These are phyloP conservation scores for Pocillopora damicornis DNA, from an alignment of 64 coral and sea anemone species.

Conservation along the genomic window DNA sequence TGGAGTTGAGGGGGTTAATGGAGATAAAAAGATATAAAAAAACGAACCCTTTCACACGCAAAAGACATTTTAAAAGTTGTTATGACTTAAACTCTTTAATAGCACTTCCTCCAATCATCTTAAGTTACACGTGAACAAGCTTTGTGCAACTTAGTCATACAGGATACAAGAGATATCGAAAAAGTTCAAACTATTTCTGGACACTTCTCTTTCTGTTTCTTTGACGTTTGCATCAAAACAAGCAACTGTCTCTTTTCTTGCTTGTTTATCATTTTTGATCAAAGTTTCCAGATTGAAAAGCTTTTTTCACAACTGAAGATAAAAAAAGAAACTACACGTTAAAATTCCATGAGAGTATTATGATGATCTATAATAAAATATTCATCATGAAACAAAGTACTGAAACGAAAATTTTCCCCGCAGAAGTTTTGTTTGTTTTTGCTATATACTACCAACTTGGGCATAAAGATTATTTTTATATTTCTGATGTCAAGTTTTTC, in stretches of 20 bases:
- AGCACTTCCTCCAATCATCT: not conserved
- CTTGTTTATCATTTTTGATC: not conserved
- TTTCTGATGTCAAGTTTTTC: no score
- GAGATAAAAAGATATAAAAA: no score
- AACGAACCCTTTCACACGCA: no score
- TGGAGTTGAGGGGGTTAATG: no score
- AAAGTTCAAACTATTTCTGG: not conserved
- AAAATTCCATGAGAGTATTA: not conserved
- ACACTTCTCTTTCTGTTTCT: not conserved
- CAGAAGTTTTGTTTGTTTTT: no score
- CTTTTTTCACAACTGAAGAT: not conserved
- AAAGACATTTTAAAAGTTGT: no score
- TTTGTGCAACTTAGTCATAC: constrained; percentile 14
- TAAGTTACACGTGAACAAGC: not conserved
- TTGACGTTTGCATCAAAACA: constrained; percentile 13
- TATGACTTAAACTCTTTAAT: not conserved
- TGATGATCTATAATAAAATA: no score
- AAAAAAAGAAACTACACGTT: not conserved
- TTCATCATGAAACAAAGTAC: no score
- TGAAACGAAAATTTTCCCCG: no score
- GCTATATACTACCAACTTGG: no score
- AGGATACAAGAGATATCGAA: not conserved
- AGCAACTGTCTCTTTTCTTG: not conserved
- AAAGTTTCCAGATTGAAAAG: not conserved
- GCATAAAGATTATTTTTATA: no score